Base-by-base conservation (phyloP, 2,113 vertebrate species). In the Dermatemys mawii region DNA sequence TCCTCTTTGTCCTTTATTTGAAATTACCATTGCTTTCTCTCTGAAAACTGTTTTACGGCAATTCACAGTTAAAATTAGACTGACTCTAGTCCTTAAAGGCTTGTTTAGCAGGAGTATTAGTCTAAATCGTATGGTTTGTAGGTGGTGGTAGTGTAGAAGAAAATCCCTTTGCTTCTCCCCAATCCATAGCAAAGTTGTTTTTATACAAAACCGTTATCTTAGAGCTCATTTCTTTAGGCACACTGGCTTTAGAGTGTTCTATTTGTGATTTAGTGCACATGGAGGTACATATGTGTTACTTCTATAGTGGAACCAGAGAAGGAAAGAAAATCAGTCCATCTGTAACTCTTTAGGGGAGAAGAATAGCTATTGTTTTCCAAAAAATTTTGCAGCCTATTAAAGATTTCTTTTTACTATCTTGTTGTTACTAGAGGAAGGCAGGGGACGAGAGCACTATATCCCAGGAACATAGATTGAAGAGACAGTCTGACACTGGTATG, bases 351-450 rank as follows among this genome's bases (percentile, higher is more conserved):
- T 93, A 87, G 83, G 89, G 60, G 57, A 54, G 83, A 89, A 95
- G 83, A 49, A 46, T 13, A 96, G 22, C 91, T 90, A 83, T 95
- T 97, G n/a, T 96, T 95, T 96, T 91, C 79, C 93, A 95, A 35
- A 6, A 3, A 41, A 78, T 81, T 96, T 96, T 93, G 90, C 81
- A 91, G 78, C 75, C 46, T 87, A 2, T 87, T 46, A 76, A 95
- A 92, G 78, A 95, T 94, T 93, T 84, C 84, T 91, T 95, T 91
- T 93, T 95, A 84, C 51, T 79, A 84, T 86, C 86, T 97, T 55
- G 17, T 90, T 97, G 57, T 92, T 86, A 92, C 75, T 41, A 87
- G 44, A 86, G 90, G 70, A 95, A 55, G 13, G 46, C 51, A 84
- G 63, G 49, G 53, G 75, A 92, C 14, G 41, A 6, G 84, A 92